A percentile compares a stretch with the other conserved stretches of the same genome.
These are phyloP conservation scores for Eucera pruinosa DNA, from an alignment of 2,888 invertebrate genomes.

Conservation along the genomic window DNA sequence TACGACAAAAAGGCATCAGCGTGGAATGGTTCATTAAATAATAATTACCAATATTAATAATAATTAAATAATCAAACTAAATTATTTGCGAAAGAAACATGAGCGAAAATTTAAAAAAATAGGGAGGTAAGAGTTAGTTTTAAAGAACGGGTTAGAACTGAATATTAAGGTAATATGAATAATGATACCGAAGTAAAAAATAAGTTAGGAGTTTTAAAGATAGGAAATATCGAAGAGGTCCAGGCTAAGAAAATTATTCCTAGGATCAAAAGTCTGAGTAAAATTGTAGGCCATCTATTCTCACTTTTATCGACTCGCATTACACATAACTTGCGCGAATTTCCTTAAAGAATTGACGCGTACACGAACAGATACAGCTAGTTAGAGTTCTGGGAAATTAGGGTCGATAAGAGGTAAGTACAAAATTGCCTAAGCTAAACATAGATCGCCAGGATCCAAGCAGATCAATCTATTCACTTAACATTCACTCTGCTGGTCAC, in stretches of 20 bases:
- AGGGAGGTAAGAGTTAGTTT: not conserved
- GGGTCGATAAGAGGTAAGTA: slow-evolving; percentile 78
- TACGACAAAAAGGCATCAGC: too few species aligned
- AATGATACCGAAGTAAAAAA: not conserved
- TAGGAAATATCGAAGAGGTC: too few species aligned
- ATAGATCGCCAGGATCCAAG: slow-evolving; percentile 38
- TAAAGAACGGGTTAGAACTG: not conserved
- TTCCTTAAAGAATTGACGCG: slow-evolving; percentile 35
- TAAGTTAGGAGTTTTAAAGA: not conserved
- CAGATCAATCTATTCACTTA: slow-evolving; percentile 18
- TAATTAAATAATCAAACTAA: not conserved
- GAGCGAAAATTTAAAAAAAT: not conserved
- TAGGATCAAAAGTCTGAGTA: slow-evolving; percentile 36
- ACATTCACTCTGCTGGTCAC: too few species aligned
- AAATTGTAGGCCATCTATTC: slow-evolving; percentile 72
- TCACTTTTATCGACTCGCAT: slow-evolving; percentile 66
- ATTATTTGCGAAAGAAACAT: not conserved
- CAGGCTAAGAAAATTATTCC: not conserved
- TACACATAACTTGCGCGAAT: slow-evolving; percentile 56
- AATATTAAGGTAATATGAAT: not conserved
- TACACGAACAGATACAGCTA: slow-evolving; percentile 62
- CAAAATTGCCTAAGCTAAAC: slow-evolving; percentile 79
- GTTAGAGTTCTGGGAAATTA: slow-evolving; percentile 35
- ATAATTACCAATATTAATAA: too few species aligned
- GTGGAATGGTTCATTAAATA: too few species aligned